These are phyloP conservation scores for Cromileptes altivelis DNA, from an alignment of 2,113 vertebrate genomes.

Conservation along the genomic window DNA sequence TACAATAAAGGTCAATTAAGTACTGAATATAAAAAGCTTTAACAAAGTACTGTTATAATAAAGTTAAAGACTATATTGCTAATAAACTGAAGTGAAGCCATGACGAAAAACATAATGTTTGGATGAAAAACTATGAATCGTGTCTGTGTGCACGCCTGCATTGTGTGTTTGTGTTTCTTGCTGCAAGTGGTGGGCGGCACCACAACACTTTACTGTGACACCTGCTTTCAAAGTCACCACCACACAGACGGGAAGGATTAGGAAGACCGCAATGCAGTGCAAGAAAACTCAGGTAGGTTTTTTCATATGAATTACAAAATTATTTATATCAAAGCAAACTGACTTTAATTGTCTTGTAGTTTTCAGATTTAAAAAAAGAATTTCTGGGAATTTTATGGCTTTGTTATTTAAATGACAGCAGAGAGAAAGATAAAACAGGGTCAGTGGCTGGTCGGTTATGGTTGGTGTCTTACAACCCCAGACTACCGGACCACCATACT, in stretches of 20 bases:
- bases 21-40: too few species aligned
- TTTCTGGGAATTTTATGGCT: neutral
- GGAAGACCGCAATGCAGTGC: neutral
- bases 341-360: neutral
- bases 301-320: neutral
- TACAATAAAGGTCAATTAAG: too few species aligned
- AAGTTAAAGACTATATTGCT: too few species aligned
- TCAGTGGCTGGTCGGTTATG: neutral
- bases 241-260: neutral
- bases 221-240: constrained; percentile 12
- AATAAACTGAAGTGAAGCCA: neutral
- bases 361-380: neutral
- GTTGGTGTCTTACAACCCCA: neutral
- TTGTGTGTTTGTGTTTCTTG: constrained; percentile 17
- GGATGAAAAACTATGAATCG: neutral
- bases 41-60: too few species aligned
- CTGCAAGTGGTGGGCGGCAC: constrained; percentile 26
- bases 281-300: constrained; percentile 43
- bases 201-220: constrained; percentile 16
- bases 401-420: neutral
- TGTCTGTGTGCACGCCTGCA: neutral
- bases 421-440: neutral
- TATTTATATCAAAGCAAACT: too few species aligned
- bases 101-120: neutral
- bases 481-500: neutral